Percentiles rank a stretch among this genome's conserved stretches.
Conservation (phyloP, 2,888 invertebrate genomes). For the Choristoneura rosaceana region DNA sequence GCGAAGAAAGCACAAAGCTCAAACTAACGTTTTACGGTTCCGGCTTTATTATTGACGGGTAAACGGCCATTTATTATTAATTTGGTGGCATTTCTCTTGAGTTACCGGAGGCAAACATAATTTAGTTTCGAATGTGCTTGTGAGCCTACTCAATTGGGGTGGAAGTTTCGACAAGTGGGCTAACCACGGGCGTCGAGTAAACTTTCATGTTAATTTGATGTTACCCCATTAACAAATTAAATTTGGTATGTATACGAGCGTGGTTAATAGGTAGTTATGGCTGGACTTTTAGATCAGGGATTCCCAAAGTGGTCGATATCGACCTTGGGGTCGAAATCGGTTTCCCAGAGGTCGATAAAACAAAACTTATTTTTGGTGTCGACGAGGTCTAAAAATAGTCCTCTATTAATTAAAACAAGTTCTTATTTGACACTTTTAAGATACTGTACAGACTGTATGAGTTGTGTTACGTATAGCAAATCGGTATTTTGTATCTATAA, state of each 20-base stretch:
- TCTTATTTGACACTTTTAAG: no score
- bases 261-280: neutral
- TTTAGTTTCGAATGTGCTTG: slow-evolving; percentile 22
- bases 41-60: neutral
- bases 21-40: slow-evolving; percentile 11
- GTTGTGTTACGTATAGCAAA: no score
- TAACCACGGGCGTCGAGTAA: slow-evolving; percentile 13
- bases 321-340: no score
- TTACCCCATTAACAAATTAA: slow-evolving; percentile 20
- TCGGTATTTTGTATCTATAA: no score
- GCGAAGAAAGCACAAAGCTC: neutral
- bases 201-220: slow-evolving; percentile 20
- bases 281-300: neutral
- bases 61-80: slow-evolving; percentile 1
- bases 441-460: no score
- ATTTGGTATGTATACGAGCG: neutral
- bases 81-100: slow-evolving; percentile 1
- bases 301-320: no score
- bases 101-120: slow-evolving; percentile 6
- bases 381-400: no score
- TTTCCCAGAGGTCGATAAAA: no score
- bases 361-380: no score
- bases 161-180: slow-evolving; percentile 19
- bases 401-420: no score
- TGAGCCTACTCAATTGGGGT: slow-evolving; percentile 23